Evolutionary conservation across 2,888 invertebrate species (phyloP).

Genomic region (Uropetala carovei): DNA sequence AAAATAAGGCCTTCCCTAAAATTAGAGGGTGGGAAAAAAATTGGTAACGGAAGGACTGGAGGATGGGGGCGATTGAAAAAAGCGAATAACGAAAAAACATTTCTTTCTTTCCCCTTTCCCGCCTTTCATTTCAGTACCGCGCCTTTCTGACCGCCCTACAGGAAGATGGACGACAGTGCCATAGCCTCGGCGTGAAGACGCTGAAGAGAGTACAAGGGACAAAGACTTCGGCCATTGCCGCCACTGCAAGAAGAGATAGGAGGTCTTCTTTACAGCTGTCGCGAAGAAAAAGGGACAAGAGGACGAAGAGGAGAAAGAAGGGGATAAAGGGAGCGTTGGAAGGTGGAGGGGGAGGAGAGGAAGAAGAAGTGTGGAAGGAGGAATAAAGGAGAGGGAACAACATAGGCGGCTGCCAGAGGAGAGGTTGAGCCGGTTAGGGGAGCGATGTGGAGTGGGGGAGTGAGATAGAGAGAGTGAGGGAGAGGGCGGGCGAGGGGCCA

Average conservation of each 20-base stretch:
- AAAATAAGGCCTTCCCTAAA: background rate
- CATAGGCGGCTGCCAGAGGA: constrained; percentile 49
- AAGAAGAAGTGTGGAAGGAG: background rate
- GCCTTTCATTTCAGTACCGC: too few species aligned
- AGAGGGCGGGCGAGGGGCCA: constrained; percentile 1
- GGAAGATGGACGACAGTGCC: background rate
- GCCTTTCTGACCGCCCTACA: background rate
- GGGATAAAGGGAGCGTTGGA: background rate
- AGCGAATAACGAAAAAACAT: background rate
- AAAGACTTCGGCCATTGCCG: background rate
- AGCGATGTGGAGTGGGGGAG: background rate
- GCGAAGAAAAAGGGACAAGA: constrained; percentile 1
- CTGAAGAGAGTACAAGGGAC: background rate
- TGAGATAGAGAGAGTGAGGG: background rate
- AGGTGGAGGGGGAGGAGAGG: background rate
- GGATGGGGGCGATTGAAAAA: background rate
- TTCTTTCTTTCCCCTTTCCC: too few species aligned
- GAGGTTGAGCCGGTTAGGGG: background rate
- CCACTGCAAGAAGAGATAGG: constrained; percentile 40
- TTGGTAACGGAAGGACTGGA: background rate
- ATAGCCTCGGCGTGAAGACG: background rate
- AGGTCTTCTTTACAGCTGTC: constrained; percentile 56
- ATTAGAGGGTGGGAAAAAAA: background rate
- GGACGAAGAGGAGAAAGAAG: background rate
- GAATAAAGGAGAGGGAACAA: background rate